Evolutionary conservation across 2,888 invertebrate genomes (phyloP).

Genomic region (Gastrophysa polygoni): DNA sequence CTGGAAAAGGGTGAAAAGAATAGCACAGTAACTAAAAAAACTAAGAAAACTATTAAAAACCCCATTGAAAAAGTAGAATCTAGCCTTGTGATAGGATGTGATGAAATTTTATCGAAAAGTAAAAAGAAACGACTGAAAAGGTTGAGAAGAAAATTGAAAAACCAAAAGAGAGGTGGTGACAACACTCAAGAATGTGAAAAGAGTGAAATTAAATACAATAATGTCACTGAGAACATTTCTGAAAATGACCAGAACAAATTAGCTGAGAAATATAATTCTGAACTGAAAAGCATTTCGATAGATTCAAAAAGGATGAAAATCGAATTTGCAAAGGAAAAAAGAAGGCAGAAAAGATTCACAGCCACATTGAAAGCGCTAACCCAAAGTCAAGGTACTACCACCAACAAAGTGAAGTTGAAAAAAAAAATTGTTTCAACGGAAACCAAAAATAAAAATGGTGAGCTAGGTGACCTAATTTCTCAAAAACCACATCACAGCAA

Average conservation of each 20-base stretch:
- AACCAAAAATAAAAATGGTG: too few species aligned
- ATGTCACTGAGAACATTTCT: neutral
- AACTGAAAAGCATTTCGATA: neutral
- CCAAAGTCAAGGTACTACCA: neutral
- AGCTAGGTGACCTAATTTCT: too few species aligned
- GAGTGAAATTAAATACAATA: slow-evolving; percentile 10
- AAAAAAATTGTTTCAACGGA: neutral
- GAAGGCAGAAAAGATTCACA: slow-evolving; percentile 25
- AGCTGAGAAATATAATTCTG: slow-evolving; percentile 8
- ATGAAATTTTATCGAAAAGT: slow-evolving; percentile 27
- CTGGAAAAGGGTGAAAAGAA: neutral
- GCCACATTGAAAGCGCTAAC: slow-evolving; percentile 15
- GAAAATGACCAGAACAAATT: neutral
- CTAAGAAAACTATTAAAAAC: neutral
- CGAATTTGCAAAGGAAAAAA: slow-evolving; percentile 14
- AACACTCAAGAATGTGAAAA: neutral
- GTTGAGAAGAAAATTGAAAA: slow-evolving; percentile 42
- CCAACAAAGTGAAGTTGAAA: neutral
- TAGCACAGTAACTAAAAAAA: neutral
- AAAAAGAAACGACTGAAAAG: slow-evolving; percentile 47
- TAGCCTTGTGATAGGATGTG: neutral
- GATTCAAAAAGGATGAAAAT: slow-evolving; percentile 22
- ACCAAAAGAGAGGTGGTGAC: neutral
- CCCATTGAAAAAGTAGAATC: neutral
- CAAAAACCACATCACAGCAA: too few species aligned